Evolutionary conservation across 2,113 vertebrate species (phyloP).

Genomic region (Procavia capensis): DNA sequence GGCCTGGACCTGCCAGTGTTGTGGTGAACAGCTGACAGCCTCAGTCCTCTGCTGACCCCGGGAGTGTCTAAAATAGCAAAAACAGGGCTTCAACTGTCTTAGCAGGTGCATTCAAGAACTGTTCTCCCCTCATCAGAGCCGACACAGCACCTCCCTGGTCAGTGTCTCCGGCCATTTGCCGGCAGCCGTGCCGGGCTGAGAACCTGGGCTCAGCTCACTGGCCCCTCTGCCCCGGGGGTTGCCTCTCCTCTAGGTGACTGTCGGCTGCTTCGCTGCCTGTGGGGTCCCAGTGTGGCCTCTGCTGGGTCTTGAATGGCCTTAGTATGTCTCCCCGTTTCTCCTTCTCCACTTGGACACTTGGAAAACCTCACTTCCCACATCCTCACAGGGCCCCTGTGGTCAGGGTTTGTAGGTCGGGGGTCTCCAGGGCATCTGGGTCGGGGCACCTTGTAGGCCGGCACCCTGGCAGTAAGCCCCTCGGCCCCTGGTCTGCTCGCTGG

Average conservation of each 20-base stretch:
- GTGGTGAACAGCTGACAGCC: background rate
- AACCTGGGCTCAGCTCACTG: too few species aligned
- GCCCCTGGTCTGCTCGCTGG: too few species aligned
- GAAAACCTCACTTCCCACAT: too few species aligned
- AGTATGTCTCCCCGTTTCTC: background rate
- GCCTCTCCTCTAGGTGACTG: background rate
- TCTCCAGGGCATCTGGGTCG: background rate
- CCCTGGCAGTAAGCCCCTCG: fast-evolving
- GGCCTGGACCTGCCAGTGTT: background rate
- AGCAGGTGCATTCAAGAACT: background rate
- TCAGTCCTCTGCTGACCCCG: background rate
- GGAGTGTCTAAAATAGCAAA: background rate
- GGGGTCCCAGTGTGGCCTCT: fast-evolving
- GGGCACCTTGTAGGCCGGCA: background rate
- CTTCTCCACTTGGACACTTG: background rate
- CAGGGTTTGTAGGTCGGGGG: background rate
- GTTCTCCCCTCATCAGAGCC: too few species aligned
- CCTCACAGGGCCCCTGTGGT: background rate
- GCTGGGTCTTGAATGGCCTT: background rate
- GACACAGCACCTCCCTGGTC: background rate
- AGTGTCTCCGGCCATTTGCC: background rate
- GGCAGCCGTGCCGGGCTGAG: background rate
- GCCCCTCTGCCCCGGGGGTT: too few species aligned
- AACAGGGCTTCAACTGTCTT: background rate
- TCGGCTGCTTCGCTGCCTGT: fast-evolving